Evolutionary conservation across 1,140 invertebrate species (phyloP).

Genomic region (Asbolus verrucosus): DNA sequence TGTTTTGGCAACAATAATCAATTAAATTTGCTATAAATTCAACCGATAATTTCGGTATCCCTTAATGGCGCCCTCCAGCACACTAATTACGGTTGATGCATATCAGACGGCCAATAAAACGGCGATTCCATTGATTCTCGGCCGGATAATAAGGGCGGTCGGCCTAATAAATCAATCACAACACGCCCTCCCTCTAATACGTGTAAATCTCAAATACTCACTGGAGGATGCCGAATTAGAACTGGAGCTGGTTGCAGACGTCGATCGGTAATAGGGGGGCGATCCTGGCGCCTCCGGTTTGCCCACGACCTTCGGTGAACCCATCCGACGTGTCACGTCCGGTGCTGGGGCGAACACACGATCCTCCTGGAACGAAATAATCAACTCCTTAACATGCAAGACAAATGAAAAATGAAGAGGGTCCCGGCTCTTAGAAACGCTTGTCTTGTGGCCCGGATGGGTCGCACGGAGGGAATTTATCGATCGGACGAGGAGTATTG

Average conservation of each 20-base stretch:
- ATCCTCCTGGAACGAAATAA: conserved; percentile 61
- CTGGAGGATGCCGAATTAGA: conserved; percentile 62
- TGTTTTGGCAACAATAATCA: not conserved
- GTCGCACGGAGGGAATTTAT: no score
- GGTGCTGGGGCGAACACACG: conserved; percentile 62
- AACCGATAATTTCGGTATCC: conserved; percentile 15
- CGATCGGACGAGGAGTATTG: not conserved
- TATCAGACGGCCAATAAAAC: conserved; percentile 38
- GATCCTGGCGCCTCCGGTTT: conserved; percentile 61
- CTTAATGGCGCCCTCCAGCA: conserved; percentile 30
- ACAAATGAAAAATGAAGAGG: not conserved
- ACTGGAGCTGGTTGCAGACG: conserved; percentile 60
- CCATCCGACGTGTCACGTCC: conserved; percentile 63
- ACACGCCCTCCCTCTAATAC: not conserved
- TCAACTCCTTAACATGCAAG: not conserved
- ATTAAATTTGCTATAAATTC: conserved; percentile 31
- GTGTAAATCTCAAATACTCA: conserved; percentile 54
- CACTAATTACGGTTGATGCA: conserved; percentile 37
- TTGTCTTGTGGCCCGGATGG: no score
- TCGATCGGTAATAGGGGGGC: conserved; percentile 62
- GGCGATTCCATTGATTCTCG: conserved; percentile 33
- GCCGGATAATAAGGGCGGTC: conserved; percentile 16
- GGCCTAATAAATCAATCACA: conserved; percentile 37
- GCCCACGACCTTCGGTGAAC: conserved; percentile 56
- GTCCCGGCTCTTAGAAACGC: no score